phyloP scores from a whole-genome alignment of 1,140 invertebrate species.

The Argopecten irradians region DNA sequence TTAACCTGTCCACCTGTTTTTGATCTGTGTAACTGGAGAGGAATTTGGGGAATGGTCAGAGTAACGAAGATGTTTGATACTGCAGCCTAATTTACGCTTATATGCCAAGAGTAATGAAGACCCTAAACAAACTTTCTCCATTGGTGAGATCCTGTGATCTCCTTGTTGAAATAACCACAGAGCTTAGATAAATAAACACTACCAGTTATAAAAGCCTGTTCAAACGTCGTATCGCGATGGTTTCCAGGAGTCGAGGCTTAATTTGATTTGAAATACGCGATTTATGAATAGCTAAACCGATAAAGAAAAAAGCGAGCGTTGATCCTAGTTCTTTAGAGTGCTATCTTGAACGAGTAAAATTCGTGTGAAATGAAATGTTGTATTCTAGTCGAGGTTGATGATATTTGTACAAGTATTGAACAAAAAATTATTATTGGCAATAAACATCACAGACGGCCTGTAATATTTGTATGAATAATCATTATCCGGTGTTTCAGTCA shows the following conservation, averaged over 20 bases:
- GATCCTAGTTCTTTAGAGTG: constrained; percentile 1
- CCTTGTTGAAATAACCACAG: constrained; percentile 17
- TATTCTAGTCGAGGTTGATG: neutral
- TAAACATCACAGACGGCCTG: neutral
- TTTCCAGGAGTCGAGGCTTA: constrained; percentile 15
- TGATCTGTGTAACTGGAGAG: neutral
- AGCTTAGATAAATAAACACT: neutral
- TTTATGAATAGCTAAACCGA: constrained; percentile 11
- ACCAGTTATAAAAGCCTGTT: neutral
- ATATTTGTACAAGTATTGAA: constrained; percentile 18
- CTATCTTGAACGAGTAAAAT: constrained; percentile 12
- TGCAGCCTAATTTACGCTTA: neutral
- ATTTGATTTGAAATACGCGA: constrained; percentile 22
- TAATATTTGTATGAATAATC: neutral
- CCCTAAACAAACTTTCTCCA: constrained; percentile 14
- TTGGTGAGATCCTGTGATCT: constrained; percentile 7
- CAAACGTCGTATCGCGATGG: neutral
- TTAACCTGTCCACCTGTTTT: neutral
- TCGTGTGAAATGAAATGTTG: constrained; percentile 15
- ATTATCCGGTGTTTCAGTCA: neutral
- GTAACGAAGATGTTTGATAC: constrained; percentile 10
- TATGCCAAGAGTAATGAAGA: constrained; percentile 16
- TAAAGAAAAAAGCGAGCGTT: constrained; percentile 17
- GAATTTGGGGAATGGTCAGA: constrained; percentile 15
- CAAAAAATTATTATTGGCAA: constrained; percentile 8